These are phyloP conservation scores for Julus scandinavius DNA, from an alignment of 2,888 invertebrate genomes.

Conservation along the genomic window DNA sequence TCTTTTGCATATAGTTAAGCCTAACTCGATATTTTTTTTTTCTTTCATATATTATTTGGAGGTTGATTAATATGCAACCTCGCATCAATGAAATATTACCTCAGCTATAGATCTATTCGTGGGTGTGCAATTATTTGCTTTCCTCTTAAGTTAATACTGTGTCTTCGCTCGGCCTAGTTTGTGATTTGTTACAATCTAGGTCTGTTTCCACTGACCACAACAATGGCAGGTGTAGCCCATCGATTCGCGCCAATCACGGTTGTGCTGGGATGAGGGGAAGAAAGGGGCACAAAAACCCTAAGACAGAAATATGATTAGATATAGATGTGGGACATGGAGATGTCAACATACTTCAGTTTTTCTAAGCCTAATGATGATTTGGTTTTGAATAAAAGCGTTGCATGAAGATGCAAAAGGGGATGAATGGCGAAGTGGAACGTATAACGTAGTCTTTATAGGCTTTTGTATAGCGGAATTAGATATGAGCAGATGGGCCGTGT, in stretches of 20 bases:
- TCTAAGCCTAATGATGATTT: slow-evolving; percentile 21
- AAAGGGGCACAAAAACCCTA: neutral
- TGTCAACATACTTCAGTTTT: neutral
- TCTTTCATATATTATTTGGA: neutral
- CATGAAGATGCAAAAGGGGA: slow-evolving; percentile 6
- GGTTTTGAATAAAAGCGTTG: slow-evolving; percentile 36
- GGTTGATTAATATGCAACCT: neutral
- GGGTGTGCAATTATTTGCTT: slow-evolving; percentile 5
- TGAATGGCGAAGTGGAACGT: slow-evolving; percentile 3
- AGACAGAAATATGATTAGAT: slow-evolving; percentile 16
- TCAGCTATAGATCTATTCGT: neutral
- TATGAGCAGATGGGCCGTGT: neutral
- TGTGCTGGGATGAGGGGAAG: neutral
- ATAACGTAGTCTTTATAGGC: neutral
- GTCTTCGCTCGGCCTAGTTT: neutral
- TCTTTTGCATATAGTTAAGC: neutral
- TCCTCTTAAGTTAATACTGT: neutral
- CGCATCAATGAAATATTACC: neutral
- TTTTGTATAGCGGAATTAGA: slow-evolving; percentile 35
- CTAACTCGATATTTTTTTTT: neutral
- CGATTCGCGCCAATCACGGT: neutral
- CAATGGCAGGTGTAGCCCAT: neutral
- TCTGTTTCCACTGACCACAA: neutral
- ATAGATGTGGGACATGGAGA: neutral
- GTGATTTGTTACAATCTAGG: neutral